Percentiles rank a stretch among this genome's conserved stretches.
These are phyloP conservation scores for Euplexia lucipara DNA, from an alignment of 2,888 invertebrate species.

Conservation along the genomic window DNA sequence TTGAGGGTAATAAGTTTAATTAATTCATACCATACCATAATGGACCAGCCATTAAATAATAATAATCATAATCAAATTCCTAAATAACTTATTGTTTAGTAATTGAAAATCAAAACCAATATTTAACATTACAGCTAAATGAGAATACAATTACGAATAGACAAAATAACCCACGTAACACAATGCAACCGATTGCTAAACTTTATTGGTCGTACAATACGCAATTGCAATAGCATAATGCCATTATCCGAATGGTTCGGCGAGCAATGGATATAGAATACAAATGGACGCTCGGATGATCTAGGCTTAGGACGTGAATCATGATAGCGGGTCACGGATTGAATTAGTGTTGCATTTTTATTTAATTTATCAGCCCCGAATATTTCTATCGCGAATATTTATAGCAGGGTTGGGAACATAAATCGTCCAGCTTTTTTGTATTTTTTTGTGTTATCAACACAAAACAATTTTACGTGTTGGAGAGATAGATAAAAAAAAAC, in stretches of 20 bases:
- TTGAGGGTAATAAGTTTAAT: no score
- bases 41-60: no score
- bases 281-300: slow-evolving; percentile 55
- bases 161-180: slow-evolving; percentile 21
- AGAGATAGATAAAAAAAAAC: no score
- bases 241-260: slow-evolving; percentile 40
- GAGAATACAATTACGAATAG: slow-evolving; percentile 7
- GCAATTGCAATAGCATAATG: slow-evolving; percentile 57
- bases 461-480: slow-evolving; percentile 15
- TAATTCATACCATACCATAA: no score
- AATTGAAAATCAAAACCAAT: neutral
- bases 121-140: neutral
- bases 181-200: slow-evolving; percentile 34
- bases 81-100: no score
- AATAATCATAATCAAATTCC: no score
- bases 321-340: slow-evolving; percentile 41
- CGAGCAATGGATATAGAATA: slow-evolving; percentile 59
- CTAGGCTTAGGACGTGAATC: slow-evolving; percentile 57
- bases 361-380: slow-evolving; percentile 39
- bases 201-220: slow-evolving; percentile 44
- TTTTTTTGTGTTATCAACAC: slow-evolving; percentile 15
- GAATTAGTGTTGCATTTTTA: slow-evolving; percentile 54
- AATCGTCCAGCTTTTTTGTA: slow-evolving; percentile 24
- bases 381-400: slow-evolving; percentile 46
- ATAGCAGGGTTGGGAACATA: slow-evolving; percentile 29